A percentile compares a stretch with the other conserved stretches of the same genome.
These are phyloP conservation scores for Sinocyclocheilus maitianheensis DNA, from an alignment of 2,113 vertebrate genomes.

Conservation along the genomic window DNA sequence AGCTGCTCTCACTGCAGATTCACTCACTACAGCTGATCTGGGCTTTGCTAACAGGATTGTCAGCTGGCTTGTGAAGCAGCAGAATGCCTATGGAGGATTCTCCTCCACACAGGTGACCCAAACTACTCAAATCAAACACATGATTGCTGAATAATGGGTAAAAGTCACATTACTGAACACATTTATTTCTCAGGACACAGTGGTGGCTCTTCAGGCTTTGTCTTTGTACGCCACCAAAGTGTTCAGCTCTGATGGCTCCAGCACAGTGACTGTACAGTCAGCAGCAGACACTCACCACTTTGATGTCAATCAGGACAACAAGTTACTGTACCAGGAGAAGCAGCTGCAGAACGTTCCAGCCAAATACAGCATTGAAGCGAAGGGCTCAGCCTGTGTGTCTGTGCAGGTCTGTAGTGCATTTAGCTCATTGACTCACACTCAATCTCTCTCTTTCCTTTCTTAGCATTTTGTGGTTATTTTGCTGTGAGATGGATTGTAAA, in stretches of 20 bases:
- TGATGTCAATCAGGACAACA: slow-evolving; percentile 76
- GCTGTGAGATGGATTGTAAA: too few relatives aligned
- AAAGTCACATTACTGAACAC: neutral
- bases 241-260: slow-evolving; percentile 47
- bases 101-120: neutral
- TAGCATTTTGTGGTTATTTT: too few relatives aligned
- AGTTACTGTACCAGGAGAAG: slow-evolving; percentile 82
- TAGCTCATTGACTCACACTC: too few relatives aligned
- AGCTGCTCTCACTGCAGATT: slow-evolving; percentile 1
- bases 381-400: slow-evolving; percentile 73
- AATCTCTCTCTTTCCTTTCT: too few relatives aligned
- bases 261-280: slow-evolving; percentile 48
- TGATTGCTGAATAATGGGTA: neutral
- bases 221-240: slow-evolving; percentile 49
- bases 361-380: slow-evolving; percentile 65
- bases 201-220: slow-evolving; percentile 66
- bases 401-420: slow-evolving; percentile 72
- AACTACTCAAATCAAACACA: neutral
- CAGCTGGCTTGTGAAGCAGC: neutral
- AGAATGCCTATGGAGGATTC: neutral
- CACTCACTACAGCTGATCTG: slow-evolving; percentile 7
- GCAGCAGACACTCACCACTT: slow-evolving; percentile 68
- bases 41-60: slow-evolving; percentile 30
- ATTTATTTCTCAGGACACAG: slow-evolving; percentile 40
- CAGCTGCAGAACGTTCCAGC: slow-evolving; percentile 67